These are phyloP conservation scores for Chauna torquata DNA, from an alignment of 2,113 vertebrate species.

Conservation along the genomic window DNA sequence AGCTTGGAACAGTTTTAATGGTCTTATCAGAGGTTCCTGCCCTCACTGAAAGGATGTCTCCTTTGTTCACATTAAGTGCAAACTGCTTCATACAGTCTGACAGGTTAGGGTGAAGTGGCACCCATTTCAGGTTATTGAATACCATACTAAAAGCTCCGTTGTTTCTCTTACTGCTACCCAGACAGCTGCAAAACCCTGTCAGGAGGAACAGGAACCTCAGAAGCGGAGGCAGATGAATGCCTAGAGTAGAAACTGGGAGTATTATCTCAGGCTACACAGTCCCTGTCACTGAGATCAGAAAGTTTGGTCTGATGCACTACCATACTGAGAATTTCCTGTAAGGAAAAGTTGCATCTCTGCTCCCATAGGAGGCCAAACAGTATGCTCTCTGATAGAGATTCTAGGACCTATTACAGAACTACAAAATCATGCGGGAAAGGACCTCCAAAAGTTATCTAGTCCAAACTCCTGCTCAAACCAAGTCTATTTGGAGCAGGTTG, in stretches of 20 bases:
- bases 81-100: conserved; percentile 23
- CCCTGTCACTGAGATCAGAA: not conserved
- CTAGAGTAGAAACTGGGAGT: not conserved
- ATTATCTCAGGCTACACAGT: not conserved
- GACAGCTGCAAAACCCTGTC: not conserved
- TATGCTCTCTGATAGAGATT: not conserved
- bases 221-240: not conserved
- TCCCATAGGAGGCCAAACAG: not conserved
- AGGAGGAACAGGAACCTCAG: not conserved
- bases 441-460: not conserved
- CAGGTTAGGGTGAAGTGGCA: conserved; percentile 20
- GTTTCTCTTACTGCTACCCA: conserved; percentile 9
- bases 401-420: not conserved
- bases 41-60: not conserved
- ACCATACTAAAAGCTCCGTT: not conserved
- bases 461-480: not conserved
- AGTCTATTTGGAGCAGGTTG: not conserved
- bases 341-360: not conserved
- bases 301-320: not conserved
- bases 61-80: conserved; percentile 27
- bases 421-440: not conserved
- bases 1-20: conserved; percentile 4
- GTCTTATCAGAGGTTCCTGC: conserved; percentile 15
- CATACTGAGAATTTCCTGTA: not conserved
- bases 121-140: conserved; percentile 28